These are phyloP conservation scores for Brachyptera risi DNA, from an alignment of 2,888 invertebrate genomes.

Conservation along the genomic window DNA sequence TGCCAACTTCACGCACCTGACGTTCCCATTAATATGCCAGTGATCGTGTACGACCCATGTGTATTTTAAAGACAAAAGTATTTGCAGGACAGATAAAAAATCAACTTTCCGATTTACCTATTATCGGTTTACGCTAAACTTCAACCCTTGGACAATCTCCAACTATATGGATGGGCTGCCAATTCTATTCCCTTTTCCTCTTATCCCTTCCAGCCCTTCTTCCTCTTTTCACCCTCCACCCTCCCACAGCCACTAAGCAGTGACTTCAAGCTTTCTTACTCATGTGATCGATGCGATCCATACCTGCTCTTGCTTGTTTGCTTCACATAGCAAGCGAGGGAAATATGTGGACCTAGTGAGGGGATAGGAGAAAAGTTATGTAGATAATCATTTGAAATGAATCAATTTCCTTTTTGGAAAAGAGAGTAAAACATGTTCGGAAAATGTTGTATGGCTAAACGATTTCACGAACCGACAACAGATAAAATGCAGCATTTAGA, in stretches of 20 bases:
- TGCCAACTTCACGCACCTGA: too few relatives aligned
- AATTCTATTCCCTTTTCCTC: background rate
- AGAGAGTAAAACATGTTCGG: background rate
- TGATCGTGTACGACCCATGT: too few relatives aligned
- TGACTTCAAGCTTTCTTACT: background rate
- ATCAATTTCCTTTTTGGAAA: constrained; percentile 29
- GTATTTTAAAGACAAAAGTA: too few relatives aligned
- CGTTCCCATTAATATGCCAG: too few relatives aligned
- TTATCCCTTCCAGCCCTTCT: too few relatives aligned
- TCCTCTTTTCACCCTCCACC: too few relatives aligned
- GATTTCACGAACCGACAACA: too few relatives aligned
- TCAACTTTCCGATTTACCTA: too few relatives aligned
- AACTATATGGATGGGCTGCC: background rate
- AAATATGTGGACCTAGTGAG: background rate
- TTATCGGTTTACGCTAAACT: background rate
- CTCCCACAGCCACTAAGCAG: too few relatives aligned
- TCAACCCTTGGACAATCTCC: constrained; percentile 2
- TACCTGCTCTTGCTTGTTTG: background rate
- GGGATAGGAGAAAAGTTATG: constrained; percentile 23
- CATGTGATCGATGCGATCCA: background rate
- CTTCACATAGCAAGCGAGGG: background rate
- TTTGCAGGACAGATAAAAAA: too few relatives aligned
- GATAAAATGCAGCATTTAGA: too few relatives aligned
- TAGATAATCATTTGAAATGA: constrained; percentile 27
- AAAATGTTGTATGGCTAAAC: too few relatives aligned